Evolutionary conservation across 2,113 vertebrate genomes (phyloP), one percentile per base, ranked within the genome.

Genomic region (Hippocampus barbouri): DNA sequence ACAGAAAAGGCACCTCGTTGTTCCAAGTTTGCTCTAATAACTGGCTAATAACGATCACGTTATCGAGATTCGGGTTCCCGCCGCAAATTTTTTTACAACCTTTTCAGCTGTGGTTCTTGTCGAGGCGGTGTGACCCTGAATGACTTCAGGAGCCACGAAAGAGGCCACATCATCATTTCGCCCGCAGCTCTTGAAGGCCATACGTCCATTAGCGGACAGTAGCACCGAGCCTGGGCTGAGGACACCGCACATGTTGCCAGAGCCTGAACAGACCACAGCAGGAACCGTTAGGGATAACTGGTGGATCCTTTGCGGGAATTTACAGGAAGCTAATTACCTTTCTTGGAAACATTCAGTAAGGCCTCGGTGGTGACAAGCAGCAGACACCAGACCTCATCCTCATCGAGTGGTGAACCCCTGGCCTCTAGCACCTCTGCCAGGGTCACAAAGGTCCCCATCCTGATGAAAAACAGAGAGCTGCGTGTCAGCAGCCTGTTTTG

Each of bases 331-430:
- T 41, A 30, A 74, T 84, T 85, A 97, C 95, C 93, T 85, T 91
- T 93, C 68, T 74, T 80, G 43, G 92, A 89, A 60, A 95, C 89
- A 70, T 94, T 90, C 79, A 94, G 88, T 81, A 98, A 91, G 68
- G 85, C 82, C 73, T 92, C 87, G 3, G 90, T 85, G 59, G 91
- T 90, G 75, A 91, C 78, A 1, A 90, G 87, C 74, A 96, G 88
- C 27, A 97, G 86, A 75, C 94, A 92, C 94, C 96, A 98, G 79
- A 97, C 91, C 81, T 96, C 95, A 38, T 93, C 93, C 73, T 97
- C 96, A 30, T 93, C 93, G 74, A 97, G 85, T 60, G 94, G 89
- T 53, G 92, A 91, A 51, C 92, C 94, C 84, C 91, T 93, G 77
- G 87, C 92, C 89, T 95, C 93, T 86, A 97, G 80, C 84, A 92